A percentile compares a stretch with the other conserved stretches of the same genome.
Conservation (phyloP, 2,113 vertebrate genomes). For the Bujurquina vittata region DNA sequence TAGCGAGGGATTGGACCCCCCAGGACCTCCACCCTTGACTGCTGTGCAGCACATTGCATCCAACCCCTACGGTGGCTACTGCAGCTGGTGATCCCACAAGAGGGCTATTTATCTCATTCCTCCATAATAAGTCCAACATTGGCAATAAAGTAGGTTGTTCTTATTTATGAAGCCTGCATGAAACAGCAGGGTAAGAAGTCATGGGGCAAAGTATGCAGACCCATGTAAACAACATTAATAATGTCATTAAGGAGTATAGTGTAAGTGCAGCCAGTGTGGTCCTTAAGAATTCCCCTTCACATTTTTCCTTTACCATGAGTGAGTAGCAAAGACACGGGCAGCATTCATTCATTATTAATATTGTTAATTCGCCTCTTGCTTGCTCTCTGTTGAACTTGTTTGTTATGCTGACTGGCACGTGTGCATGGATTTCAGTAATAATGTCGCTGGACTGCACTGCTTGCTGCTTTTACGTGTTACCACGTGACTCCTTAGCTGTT, state of each 20-base stretch:
- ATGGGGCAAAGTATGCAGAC: background rate
- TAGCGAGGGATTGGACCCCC: too few relatives aligned
- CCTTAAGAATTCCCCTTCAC: background rate
- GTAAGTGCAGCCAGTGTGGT: background rate
- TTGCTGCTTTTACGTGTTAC: background rate
- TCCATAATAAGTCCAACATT: too few relatives aligned
- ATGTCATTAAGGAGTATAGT: background rate
- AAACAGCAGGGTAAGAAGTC: too few relatives aligned
- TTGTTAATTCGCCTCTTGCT: background rate
- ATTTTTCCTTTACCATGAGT: background rate
- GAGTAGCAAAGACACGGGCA: background rate
- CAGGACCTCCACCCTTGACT: too few relatives aligned
- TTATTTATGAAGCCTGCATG: too few relatives aligned
- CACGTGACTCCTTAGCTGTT: too few relatives aligned
- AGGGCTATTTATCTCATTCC: too few relatives aligned
- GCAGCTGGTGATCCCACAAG: too few relatives aligned
- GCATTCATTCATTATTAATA: background rate
- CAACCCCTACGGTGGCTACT: too few relatives aligned
- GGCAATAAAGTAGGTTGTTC: too few relatives aligned
- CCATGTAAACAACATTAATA: background rate
- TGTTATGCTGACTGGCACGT: background rate
- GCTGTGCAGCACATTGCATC: too few relatives aligned
- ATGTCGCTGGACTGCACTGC: background rate
- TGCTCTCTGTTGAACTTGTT: background rate
- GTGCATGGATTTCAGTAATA: background rate